A percentile compares a stretch with the other conserved stretches of the same genome.
Evolutionary conservation across 2,888 invertebrate genomes (phyloP).

Genomic region (Pollenia labialis): DNA sequence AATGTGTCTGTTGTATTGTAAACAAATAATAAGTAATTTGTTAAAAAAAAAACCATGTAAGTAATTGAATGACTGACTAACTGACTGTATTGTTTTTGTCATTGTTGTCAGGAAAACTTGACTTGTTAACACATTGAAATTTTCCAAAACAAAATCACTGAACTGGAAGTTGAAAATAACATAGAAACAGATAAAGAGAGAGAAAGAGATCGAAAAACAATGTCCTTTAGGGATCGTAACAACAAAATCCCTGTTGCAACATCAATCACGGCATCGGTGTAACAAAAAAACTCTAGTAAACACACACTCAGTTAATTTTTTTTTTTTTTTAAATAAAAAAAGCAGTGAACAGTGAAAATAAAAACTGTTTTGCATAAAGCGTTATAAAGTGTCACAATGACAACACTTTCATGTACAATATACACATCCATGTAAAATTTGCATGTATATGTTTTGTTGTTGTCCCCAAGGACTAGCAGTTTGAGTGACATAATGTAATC

Average conservation of each 20-base stretch:
- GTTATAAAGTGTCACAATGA: slow-evolving; percentile 69
- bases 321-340: not conserved
- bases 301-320: not conserved
- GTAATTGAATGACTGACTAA: slow-evolving; percentile 9
- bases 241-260: slow-evolving; percentile 57
- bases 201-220: slow-evolving; percentile 31
- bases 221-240: slow-evolving; percentile 69
- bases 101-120: slow-evolving; percentile 60
- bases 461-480: slow-evolving; percentile 50
- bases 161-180: slow-evolving; percentile 75
- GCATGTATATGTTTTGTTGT: slow-evolving; percentile 20
- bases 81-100: slow-evolving; percentile 40
- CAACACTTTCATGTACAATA: slow-evolving; percentile 14
- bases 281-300: slow-evolving; percentile 34
- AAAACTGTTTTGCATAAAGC: slow-evolving; percentile 71
- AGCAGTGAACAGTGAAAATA: slow-evolving; percentile 67
- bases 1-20: slow-evolving; percentile 5
- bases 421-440: slow-evolving; percentile 11
- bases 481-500: slow-evolving; percentile 68
- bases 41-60: slow-evolving; percentile 16
- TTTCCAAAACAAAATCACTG: slow-evolving; percentile 78
- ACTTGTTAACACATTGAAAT: slow-evolving; percentile 82
- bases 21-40: slow-evolving; percentile 36
- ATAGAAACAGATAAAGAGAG: not conserved
- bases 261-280: slow-evolving; percentile 71